Base-by-base conservation (phyloP, 2,797 vertebrate species). In the Ctenopoma multispine region DNA sequence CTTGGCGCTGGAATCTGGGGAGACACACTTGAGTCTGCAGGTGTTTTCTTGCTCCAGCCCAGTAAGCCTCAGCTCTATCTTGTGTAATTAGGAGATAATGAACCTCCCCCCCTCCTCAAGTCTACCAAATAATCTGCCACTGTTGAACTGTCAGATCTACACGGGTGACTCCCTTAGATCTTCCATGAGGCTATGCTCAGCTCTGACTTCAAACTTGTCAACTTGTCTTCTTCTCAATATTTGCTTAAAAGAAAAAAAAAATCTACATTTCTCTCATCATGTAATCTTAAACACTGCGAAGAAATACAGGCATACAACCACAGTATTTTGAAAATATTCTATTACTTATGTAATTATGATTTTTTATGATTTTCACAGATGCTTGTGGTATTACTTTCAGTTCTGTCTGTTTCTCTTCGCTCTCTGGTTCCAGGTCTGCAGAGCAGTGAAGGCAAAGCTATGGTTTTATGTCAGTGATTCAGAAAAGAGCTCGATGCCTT, bases 31-130 rank as follows among this genome's bases (percentile, higher is more conserved):
- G 59, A 71, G 79, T 77, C 86, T 89, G 88, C 89, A 91, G 90
- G 88, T 90, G 85, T 85, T 88, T 87, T 89, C 59, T 69, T 77
- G 77, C 83, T 80, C 57, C 36, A 69, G 69, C 83, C 81, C 70
- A 57, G 75, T 78, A 85, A 89, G 81, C 77, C 73, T 75, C 68
- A 14, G 70, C 80, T 88, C 71, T 75, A 83, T 89, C 86, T 88
- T 12, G 8, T 78, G 84, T 90, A 90, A 92, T 91, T 92, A 90
- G 84, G 74, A 90, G 89, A 90, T 90, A 90, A 92, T 91, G 79
- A 86, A 83, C 79, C 79, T 48, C 66, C 64, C 53, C 64, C 60
- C 1, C 38, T 13, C 12, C 15, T 4, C 40, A 59, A 69, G 80
- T 80, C 77, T 62, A 81, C 79, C 53, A 50, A 82, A 83, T 91